Base-by-base conservation (phyloP, 2,797 vertebrate genomes). In the Loris lydekkerianus region DNA sequence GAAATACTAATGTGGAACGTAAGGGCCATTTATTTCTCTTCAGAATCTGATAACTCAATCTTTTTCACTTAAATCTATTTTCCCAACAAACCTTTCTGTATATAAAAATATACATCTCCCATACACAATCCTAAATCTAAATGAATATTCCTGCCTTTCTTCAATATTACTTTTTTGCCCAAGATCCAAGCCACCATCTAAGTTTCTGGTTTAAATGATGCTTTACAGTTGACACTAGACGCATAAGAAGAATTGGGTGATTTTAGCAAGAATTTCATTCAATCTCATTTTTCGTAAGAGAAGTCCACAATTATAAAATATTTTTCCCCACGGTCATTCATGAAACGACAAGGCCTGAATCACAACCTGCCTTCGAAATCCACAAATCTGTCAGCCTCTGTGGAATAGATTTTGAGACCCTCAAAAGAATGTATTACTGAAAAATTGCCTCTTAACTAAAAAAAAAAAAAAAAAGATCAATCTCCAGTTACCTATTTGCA, bases 61-160 rank as follows among this genome's bases (percentile, higher is more conserved):
- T 93, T n/a, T 69, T 29, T 87, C 63, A 80, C 60, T 78, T 76
- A 61, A 80, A 67, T 18, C 40, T 60, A 23, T 53, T 65, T 95
- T 61, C 10, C 46, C 43, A 80, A 29, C 27, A 86, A 86, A 65
- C 4, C 17, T 75, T 80, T 86, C 43, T 72, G 15, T 60, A 34
- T 11, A 46, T 31, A 81, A 86, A 93, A 93, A 40, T 34, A 25
- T 15, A 3, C 14, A 46, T 61, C 21, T 69, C 53, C n/a, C 53
- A 23, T 0, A 77, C 5, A 63, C 2, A 63, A 13, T 60, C 34
- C 61, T 82, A 86, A 91, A 72, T 75, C 58, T 56, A 87, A 83
- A 77, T 17, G 6, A 31, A 75, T 81, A 72, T 23, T 58, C 87
- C 40, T 65, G 21, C 20, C 23, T 91, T 73, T 90, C 61, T 80